Evolutionary conservation across 2,113 vertebrate species (phyloP), one percentile per base, ranked within the genome.

Genomic region (Forbesichthys papilliferus): DNA sequence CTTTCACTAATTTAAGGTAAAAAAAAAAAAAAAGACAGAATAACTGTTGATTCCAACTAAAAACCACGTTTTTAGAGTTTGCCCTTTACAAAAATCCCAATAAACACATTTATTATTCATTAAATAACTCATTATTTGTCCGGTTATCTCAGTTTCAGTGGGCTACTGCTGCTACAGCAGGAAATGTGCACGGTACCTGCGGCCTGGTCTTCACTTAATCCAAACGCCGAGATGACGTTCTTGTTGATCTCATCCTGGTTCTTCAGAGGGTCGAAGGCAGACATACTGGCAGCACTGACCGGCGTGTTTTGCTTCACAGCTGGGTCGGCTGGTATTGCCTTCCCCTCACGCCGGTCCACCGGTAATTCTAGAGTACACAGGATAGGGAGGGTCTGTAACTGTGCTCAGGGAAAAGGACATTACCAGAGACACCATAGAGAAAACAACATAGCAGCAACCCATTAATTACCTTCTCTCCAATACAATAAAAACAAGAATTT

Each of bases 161-260:
- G 36, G 36, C 7, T 7, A 42, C 36, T 42, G 36, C 7, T 8
- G 7, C 7, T 5, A 8, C 36, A 55, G 11, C 18, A 0, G 34
- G 11, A 1, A 27, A 27, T 27, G 2, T 11, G 11, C 5, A 13
- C 8, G 56, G 77, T 94, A 99, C 97, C 96, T 88, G 94, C 91
- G 82, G 92, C 92, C 79, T 97, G 96, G 84, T 98, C 96, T 86
- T 99, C 96, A 64, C 95, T 93, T 86, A 99, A 87, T 72, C 98
- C 96, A 77, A 98, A 98, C 0, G 97, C 94, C 56, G 98, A 98
- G 92, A 99, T 98, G 81, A 99, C 96, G 83, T 98, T 99, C 94
- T 98, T 98, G 93, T 84, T 97, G 91, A 99, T 95, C 88, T 98
- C 98, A 71, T 98, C 96, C 92, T 98, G 97, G 92, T 98, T 99